These are phyloP conservation scores for Isaurus tuberculatus DNA, from an alignment of 92 coral and sea anemone species.

Conservation along the genomic window DNA sequence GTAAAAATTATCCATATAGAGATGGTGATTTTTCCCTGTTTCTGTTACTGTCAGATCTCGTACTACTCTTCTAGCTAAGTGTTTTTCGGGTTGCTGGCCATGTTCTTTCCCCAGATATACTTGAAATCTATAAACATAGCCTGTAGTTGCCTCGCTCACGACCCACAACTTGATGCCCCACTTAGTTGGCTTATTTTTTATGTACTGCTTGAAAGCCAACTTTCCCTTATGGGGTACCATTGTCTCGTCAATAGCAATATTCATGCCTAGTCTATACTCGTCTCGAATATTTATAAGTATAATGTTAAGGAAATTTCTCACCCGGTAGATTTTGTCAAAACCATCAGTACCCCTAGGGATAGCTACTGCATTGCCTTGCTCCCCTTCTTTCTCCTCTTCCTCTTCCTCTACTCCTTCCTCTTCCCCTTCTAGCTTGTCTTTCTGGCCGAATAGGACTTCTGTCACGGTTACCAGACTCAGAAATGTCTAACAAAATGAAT, in stretches of 20 bases:
- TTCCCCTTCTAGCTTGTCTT: conserved; percentile 44
- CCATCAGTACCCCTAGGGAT: conserved; percentile 45
- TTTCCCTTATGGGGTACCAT: conserved; percentile 59
- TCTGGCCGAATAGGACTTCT: conserved; percentile 52
- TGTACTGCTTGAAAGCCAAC: conserved; percentile 48
- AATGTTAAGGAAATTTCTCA: conserved; percentile 40
- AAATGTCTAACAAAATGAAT: conserved; percentile 48
- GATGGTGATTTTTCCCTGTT: conserved; percentile 46
- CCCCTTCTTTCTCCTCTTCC: conserved; percentile 56
- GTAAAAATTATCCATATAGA: conserved; percentile 50
- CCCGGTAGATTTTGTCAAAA: conserved; percentile 57
- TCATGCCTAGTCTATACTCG: conserved; percentile 23
- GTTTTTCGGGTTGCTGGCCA: conserved; percentile 40
- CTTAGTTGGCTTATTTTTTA: conserved; percentile 51
- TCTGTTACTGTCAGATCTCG: conserved; percentile 29
- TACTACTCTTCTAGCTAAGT: conserved; percentile 56
- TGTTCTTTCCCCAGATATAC: conserved; percentile 58
- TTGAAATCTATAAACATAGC: conserved; percentile 53
- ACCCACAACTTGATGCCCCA: conserved; percentile 63
- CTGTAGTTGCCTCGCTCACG: conserved; percentile 51
- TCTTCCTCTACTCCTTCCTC: conserved; percentile 56
- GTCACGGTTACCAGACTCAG: conserved; percentile 49
- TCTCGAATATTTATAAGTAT: conserved; percentile 5
- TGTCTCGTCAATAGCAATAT: conserved; percentile 46
- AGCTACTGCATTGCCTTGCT: conserved; percentile 44